A percentile compares a stretch with the other conserved stretches of the same genome.
Evolutionary conservation across 2,888 invertebrate genomes (phyloP).

Genomic region (Glyphotaelius pellucidus): DNA sequence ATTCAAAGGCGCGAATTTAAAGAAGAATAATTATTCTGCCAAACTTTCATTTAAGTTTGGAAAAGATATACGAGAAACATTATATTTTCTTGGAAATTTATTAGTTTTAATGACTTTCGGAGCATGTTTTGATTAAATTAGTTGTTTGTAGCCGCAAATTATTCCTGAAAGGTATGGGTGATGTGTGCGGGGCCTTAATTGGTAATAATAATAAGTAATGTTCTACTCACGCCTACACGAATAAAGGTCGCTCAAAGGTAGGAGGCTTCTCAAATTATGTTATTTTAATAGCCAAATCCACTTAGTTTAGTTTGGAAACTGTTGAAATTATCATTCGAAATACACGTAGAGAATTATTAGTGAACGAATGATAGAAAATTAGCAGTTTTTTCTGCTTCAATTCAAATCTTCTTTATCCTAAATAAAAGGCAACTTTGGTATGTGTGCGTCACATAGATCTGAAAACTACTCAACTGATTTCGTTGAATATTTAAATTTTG

Average conservation of each 20-base stretch:
- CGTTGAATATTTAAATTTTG: too few relatives aligned
- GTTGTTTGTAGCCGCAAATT: background rate
- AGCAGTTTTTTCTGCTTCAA: background rate
- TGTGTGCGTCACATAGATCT: too few relatives aligned
- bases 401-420: background rate
- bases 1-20: constrained; percentile 39
- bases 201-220: background rate
- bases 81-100: constrained; percentile 11
- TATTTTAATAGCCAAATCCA: background rate
- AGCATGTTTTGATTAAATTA: constrained; percentile 1
- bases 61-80: background rate
- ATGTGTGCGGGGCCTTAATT: background rate
- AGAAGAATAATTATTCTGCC: constrained; percentile 36
- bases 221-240: background rate
- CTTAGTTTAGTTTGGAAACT: background rate
- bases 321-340: background rate
- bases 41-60: constrained; percentile 23
- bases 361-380: background rate
- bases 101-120: constrained; percentile 19
- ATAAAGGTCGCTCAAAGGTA: background rate
- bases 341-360: background rate
- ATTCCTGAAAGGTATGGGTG: background rate
- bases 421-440: too few relatives aligned
- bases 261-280: background rate
- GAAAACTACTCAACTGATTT: too few relatives aligned